These are phyloP conservation scores for Picus viridis DNA, from an alignment of 2,797 vertebrate species.

Conservation along the genomic window DNA sequence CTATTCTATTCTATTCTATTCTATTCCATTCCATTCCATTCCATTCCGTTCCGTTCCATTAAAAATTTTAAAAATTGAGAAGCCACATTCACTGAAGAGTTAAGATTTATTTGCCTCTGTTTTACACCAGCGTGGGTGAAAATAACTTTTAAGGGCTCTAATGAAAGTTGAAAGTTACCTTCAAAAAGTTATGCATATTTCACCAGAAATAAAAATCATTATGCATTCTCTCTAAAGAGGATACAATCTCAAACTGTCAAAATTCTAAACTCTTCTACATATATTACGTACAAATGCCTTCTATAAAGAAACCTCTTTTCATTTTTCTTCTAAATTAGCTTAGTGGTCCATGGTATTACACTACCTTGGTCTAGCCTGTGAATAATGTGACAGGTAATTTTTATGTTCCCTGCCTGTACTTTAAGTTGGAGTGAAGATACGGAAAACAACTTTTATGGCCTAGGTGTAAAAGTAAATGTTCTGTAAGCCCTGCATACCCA, in stretches of 20 bases:
- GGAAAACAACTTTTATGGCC: slow-evolving; percentile 82
- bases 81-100: slow-evolving; percentile 11
- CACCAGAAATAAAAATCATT: slow-evolving; percentile 81
- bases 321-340: slow-evolving; percentile 79
- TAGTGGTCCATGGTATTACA: slow-evolving; percentile 78
- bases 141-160: slow-evolving; percentile 67
- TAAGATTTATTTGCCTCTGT: slow-evolving; percentile 35
- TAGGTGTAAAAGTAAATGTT: slow-evolving; percentile 83
- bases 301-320: slow-evolving; percentile 63
- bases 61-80: too few relatives aligned
- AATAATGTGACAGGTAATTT: slow-evolving; percentile 79
- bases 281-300: slow-evolving; percentile 77
- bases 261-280: slow-evolving; percentile 76
- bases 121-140: slow-evolving; percentile 36
- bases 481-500: slow-evolving; percentile 68
- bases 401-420: slow-evolving; percentile 71
- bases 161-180: slow-evolving; percentile 82
- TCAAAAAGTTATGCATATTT: slow-evolving; percentile 80
- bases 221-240: slow-evolving; percentile 78
- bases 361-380: slow-evolving; percentile 61
- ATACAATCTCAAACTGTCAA: slow-evolving; percentile 79
- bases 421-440: slow-evolving; percentile 77
- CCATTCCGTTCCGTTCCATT: too few relatives aligned
- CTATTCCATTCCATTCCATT: too few relatives aligned
- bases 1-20: too few relatives aligned